Percentiles rank a stretch among this genome's conserved stretches.
Conservation (phyloP, 2,888 invertebrate species). For the Caenorhabditis virilis region DNA sequence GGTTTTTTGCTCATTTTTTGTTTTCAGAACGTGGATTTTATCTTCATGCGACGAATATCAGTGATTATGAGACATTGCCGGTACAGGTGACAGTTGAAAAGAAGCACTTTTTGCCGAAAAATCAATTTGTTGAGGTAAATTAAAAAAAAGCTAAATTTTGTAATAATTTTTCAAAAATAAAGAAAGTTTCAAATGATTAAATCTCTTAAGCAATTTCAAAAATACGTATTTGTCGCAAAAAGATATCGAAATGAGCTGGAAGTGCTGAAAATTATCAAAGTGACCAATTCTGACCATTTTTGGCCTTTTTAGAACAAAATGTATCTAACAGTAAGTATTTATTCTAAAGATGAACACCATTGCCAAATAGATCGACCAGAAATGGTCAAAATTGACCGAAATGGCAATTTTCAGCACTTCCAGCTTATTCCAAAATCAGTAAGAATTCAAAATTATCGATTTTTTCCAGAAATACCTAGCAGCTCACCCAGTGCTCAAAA, state of each 20-base stretch:
- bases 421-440: neutral
- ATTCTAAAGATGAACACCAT: too few species aligned
- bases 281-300: too few species aligned
- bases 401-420: neutral
- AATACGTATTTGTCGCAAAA: too few species aligned
- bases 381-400: too few species aligned
- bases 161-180: too few species aligned
- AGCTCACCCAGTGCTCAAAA: conserved; percentile 3
- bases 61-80: too few species aligned
- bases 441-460: neutral
- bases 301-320: too few species aligned
- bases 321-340: too few species aligned
- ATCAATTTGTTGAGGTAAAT: neutral
- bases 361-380: too few species aligned
- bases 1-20: neutral
- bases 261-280: neutral
- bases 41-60: neutral
- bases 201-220: too few species aligned
- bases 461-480: neutral
- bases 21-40: conserved; percentile 6
- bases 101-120: conserved; percentile 1
- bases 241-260: neutral
- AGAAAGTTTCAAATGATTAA: too few species aligned
- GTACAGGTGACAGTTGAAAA: conserved; percentile 1
- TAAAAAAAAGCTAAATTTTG: too few species aligned